These are phyloP conservation scores for Drosophila sordidula DNA, from an alignment of 2,888 invertebrate genomes.

Conservation along the genomic window DNA sequence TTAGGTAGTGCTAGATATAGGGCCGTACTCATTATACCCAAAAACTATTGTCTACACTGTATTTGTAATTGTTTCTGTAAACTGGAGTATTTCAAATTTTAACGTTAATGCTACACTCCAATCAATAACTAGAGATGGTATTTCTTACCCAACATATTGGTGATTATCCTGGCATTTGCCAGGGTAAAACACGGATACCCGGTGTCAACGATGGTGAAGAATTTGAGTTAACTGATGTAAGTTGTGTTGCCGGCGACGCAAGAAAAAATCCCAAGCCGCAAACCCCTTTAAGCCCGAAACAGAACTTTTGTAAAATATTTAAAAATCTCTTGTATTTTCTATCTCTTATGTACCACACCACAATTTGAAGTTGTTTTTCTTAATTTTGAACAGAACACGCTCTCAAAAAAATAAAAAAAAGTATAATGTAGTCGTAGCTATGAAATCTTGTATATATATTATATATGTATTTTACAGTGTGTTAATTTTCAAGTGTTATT, in stretches of 20 bases:
- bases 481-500: constrained; percentile 84
- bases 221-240: constrained; percentile 94
- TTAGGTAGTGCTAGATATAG: constrained; percentile 31
- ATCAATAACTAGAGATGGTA: constrained; percentile 89
- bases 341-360: constrained; percentile 51
- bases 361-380: constrained; percentile 57
- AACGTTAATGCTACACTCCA: constrained; percentile 41
- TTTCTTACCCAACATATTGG: constrained; percentile 93
- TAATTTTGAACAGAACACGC: constrained; percentile 51
- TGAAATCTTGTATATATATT: constrained; percentile 81
- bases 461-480: constrained; percentile 67
- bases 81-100: constrained; percentile 22
- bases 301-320: constrained; percentile 63
- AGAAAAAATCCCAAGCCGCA: constrained; percentile 14
- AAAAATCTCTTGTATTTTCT: constrained; percentile 44
- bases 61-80: constrained; percentile 19
- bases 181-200: constrained; percentile 97
- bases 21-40: constrained; percentile 27
- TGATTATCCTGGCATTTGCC: constrained; percentile 96
- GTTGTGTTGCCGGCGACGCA: constrained; percentile 84
- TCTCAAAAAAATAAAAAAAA: constrained; percentile 33
- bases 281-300: constrained; percentile 24
- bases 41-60: constrained; percentile 8
- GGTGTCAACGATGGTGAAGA: constrained; percentile 97
- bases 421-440: constrained; percentile 49